phyloP scores from a whole-genome alignment of 2,888 invertebrate species.

The Ischnus inquisitorius region DNA sequence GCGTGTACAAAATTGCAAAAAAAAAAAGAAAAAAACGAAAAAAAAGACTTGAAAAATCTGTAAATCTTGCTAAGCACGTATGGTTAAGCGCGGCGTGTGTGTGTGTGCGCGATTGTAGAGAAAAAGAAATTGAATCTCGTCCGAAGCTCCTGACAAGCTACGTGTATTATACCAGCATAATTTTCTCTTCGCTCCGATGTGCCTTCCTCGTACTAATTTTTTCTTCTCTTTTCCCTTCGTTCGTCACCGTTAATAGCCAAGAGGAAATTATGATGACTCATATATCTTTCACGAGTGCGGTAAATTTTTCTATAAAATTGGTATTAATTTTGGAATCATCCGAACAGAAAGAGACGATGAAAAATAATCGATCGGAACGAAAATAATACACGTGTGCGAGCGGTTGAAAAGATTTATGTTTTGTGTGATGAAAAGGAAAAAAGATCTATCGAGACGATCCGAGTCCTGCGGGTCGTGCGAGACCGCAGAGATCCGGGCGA shows the following conservation, averaged over 20 bases:
- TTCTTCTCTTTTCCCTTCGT: conserved; percentile 19
- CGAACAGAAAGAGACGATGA: conserved; percentile 25
- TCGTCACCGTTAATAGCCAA: conserved; percentile 3
- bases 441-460: conserved; percentile 26
- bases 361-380: no score
- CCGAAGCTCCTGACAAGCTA: conserved; percentile 14
- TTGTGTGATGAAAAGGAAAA: background rate
- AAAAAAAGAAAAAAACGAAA: background rate
- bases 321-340: no score
- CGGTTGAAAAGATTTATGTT: conserved; percentile 9
- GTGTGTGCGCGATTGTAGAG: conserved; percentile 70
- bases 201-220: background rate
- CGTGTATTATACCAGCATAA: conserved; percentile 55
- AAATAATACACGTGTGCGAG: background rate
- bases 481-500: conserved; percentile 43
- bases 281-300: conserved; percentile 27
- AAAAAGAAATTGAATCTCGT: conserved; percentile 27
- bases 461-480: conserved; percentile 32
- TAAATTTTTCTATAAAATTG: no score
- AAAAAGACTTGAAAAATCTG: conserved; percentile 21
- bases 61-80: conserved; percentile 74
- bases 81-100: conserved; percentile 82
- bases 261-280: conserved; percentile 47
- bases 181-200: conserved; percentile 53
- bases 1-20: conserved; percentile 31